Conservation (phyloP, 2,797 vertebrate genomes). For the Pelobates cultripes region DNA sequence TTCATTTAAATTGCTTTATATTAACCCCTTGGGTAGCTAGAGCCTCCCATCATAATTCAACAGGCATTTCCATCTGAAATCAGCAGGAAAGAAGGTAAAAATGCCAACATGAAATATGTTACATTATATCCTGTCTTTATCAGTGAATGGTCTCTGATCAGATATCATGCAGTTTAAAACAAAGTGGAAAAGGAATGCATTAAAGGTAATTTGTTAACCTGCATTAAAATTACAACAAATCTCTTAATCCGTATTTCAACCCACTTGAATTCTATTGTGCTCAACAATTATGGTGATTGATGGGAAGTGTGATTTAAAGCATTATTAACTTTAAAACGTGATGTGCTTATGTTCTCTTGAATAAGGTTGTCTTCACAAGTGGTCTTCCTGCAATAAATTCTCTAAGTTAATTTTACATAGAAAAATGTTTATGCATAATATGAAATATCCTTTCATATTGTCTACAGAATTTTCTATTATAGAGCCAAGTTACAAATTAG, state of each 20-base stretch:
- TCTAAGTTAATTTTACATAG: conserved; percentile 41
- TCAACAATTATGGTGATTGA: background rate
- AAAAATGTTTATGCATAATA: conserved; percentile 5
- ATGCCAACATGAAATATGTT: background rate
- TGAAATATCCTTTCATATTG: conserved; percentile 36
- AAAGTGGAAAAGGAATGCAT: conserved; percentile 10
- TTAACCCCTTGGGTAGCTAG: no score
- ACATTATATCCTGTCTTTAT: conserved; percentile 2
- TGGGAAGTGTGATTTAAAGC: conserved; percentile 16
- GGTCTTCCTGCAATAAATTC: conserved; percentile 6
- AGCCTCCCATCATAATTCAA: no score
- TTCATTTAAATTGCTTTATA: no score
- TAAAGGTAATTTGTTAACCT: conserved; percentile 30
- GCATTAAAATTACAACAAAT: conserved; percentile 28
- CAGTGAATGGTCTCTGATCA: conserved; percentile 25
- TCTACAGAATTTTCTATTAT: background rate
- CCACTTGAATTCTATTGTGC: conserved; percentile 24
- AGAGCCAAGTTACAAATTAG: conserved; percentile 24
- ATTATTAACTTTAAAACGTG: conserved; percentile 1
- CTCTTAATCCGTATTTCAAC: conserved; percentile 26
- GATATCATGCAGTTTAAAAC: conserved; percentile 1
- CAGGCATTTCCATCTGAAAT: background rate
- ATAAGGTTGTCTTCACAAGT: conserved; percentile 26
- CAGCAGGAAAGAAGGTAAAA: background rate
- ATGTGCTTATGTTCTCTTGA: conserved; percentile 24